phyloP scores from a whole-genome alignment of 2,113 vertebrate species.

The Psilopsiagon aymara region DNA sequence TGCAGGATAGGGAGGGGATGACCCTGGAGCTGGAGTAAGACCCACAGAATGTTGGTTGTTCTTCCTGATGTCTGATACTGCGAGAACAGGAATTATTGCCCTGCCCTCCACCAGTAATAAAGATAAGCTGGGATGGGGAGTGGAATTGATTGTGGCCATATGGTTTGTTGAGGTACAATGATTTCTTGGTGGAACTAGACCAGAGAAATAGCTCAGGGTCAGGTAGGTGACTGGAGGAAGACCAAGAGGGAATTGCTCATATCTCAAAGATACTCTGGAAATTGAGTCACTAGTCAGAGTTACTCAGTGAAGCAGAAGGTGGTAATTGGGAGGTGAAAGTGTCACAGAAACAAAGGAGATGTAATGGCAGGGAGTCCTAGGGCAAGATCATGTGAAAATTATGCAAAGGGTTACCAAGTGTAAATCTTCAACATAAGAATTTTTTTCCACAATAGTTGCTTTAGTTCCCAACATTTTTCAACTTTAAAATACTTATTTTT shows the following conservation, averaged over 20 bases:
- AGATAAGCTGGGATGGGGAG: slow-evolving; percentile 59
- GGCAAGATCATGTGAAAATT: not conserved
- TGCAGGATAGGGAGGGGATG: slow-evolving; percentile 25
- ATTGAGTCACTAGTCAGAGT: slow-evolving; percentile 38
- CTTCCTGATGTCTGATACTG: not conserved
- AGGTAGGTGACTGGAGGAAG: slow-evolving; percentile 47
- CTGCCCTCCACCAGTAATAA: slow-evolving; percentile 62
- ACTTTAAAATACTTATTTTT: not conserved
- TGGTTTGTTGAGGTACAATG: slow-evolving; percentile 53
- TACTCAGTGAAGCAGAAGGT: slow-evolving; percentile 36
- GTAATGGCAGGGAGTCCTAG: not conserved
- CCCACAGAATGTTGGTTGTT: slow-evolving; percentile 23
- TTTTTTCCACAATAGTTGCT: not conserved
- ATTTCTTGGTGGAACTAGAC: slow-evolving; percentile 52
- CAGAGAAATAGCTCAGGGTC: slow-evolving; percentile 58
- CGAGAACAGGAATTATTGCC: slow-evolving; percentile 34
- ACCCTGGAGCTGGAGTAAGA: slow-evolving; percentile 11
- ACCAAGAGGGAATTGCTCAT: slow-evolving; percentile 38
- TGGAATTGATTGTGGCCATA: slow-evolving; percentile 63
- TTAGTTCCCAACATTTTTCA: not conserved
- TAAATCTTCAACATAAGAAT: not conserved
- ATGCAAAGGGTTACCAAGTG: not conserved
- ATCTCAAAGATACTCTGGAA: slow-evolving; percentile 60
- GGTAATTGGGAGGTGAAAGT: slow-evolving; percentile 39
- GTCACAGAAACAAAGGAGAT: slow-evolving; percentile 32